Percentiles rank a stretch among this genome's conserved stretches.
phyloP scores from a whole-genome alignment of 2,113 vertebrate genomes.

The Tachuris rubrigastra region DNA sequence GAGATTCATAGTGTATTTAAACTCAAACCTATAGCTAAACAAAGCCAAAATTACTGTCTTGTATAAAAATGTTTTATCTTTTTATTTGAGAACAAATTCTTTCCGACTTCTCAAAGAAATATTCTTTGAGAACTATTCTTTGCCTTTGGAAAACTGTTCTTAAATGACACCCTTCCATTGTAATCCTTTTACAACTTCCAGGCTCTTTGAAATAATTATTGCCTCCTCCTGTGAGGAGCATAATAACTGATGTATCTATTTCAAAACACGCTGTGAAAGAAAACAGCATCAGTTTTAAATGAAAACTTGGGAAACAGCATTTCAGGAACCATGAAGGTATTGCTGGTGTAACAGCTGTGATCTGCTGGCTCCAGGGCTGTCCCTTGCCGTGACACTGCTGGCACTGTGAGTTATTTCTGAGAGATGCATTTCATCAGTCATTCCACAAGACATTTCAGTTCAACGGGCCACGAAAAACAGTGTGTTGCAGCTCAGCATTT shows the following conservation, averaged over 20 bases:
- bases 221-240: background rate
- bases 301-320: background rate
- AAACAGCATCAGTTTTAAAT: background rate
- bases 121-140: background rate
- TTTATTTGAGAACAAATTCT: background rate
- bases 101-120: background rate
- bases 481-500: rapidly evolving
- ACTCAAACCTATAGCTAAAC: background rate
- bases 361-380: background rate
- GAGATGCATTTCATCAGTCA: background rate
- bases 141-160: background rate
- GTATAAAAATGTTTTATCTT: background rate
- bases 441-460: background rate
- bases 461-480: background rate
- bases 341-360: background rate
- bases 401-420: background rate
- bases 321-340: rapidly evolving
- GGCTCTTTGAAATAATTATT: background rate
- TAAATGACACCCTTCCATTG: conserved; percentile 9
- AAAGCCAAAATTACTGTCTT: background rate
- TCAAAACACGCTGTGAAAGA: background rate
- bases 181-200: background rate
- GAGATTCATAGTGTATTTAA: background rate
- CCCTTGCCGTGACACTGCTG: rapidly evolving
- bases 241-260: background rate